These are phyloP conservation scores for Aporophyla nigra DNA, from an alignment of 2,888 invertebrate genomes.

Conservation along the genomic window DNA sequence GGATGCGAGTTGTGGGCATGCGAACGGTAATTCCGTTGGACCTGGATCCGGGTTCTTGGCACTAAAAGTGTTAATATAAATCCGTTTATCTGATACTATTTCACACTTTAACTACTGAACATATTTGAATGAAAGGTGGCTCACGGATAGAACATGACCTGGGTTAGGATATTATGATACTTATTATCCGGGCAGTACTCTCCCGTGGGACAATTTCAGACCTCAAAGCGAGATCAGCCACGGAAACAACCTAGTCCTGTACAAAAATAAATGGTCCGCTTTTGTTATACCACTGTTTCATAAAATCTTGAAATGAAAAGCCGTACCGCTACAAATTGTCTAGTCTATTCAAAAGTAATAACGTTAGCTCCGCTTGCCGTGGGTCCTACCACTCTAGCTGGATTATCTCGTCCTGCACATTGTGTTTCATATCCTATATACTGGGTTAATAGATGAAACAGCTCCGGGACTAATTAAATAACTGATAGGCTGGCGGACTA, in stretches of 20 bases:
- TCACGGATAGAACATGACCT: neutral
- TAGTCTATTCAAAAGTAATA: conserved; percentile 43
- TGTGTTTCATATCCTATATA: conserved; percentile 7
- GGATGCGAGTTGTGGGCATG: too few species aligned
- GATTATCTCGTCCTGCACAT: conserved; percentile 1
- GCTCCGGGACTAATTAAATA: neutral
- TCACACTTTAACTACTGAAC: neutral
- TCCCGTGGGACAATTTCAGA: neutral
- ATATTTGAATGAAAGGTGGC: neutral
- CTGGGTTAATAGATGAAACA: neutral
- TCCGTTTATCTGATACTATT: neutral
- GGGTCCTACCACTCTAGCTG: neutral
- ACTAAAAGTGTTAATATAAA: too few species aligned
- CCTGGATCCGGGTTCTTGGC: too few species aligned
- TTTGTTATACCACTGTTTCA: neutral
- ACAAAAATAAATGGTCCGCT: neutral
- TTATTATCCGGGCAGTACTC: neutral
- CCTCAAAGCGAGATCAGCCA: too few species aligned
- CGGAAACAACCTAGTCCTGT: neutral
- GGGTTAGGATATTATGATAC: neutral
- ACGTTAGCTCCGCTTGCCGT: conserved; percentile 15
- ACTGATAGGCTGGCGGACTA: neutral
- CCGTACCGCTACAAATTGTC: conserved; percentile 9
- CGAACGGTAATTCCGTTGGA: too few species aligned
- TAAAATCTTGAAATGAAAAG: conserved; percentile 39